Evolutionary conservation across 2,797 vertebrate species (phyloP), one percentile per base, ranked within the genome.

Genomic region (Argentina silus): DNA sequence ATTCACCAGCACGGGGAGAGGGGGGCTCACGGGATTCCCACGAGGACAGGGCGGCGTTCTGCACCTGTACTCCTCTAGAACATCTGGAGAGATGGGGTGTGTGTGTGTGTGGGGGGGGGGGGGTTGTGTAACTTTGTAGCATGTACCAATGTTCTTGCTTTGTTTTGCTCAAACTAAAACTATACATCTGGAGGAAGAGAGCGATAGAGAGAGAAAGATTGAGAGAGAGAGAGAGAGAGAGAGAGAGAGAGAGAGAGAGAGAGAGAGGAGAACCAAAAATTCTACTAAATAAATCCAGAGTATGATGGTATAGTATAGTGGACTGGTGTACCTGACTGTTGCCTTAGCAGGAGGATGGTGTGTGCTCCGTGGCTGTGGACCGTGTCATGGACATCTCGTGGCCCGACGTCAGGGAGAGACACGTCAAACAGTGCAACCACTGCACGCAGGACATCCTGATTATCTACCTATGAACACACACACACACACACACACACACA

Each of bases 401-500:
- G 53, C 45, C 76, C 75, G 12, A 85, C 36, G 65, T 77, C 78
- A 67, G 80, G 71, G 51, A 83, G 74, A 23, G 71, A 77, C 36
- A 74, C 47, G 45, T 84, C 76, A 60, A 83, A 77, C 12, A 82
- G 53, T 10, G 76, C 72, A 48, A 83, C 78, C 36, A 83, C 80
- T 15, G 74, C 44, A 19, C 73, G 51, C 56, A 84, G 47, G 62
- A 85, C 43, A 50, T 86, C 83, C 44, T 60, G 27, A 15, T 78
- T 83, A 47, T 68, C 60, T 10, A 85, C 74, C 78, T 85, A 53
- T 21, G 63, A 74, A 65, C 60, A 62, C 63, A 57, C 51, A 19
- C 57, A 9, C 21, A 53, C 27, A 66, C 8, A 42, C 3, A 69
- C 47, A 71, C 27, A 36, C 42, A 47, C 4, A 3, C 27, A 15